Base-by-base conservation (phyloP, 2,113 vertebrate species). In the Corythornis vintsioides region DNA sequence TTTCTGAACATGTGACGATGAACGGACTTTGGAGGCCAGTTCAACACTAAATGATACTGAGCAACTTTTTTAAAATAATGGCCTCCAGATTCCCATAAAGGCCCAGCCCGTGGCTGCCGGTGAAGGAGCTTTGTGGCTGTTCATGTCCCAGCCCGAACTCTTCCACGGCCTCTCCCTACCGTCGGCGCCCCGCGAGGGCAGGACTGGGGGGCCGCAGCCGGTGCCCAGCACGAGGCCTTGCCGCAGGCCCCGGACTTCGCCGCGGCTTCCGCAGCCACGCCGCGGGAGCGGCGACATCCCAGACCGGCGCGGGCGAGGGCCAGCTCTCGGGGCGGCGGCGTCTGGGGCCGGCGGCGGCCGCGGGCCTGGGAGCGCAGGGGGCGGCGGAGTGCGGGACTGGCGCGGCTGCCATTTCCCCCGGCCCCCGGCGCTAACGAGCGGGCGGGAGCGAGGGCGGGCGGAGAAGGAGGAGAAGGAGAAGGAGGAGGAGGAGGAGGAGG, bases 341-440 rank as follows among this genome's bases (percentile, higher is more conserved):
- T 7, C 16, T 12, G 12, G 17, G 43, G 12, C 8, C 18, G 40
- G 48, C 53, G 3, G 55, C 6, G 65, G 7, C 15, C 18, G 61
- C 17, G 35, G 56, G 45, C 28, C 25, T 25, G 9, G 7, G 13
- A 66, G 45, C 40, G 28, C 53, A 6, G 11, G 42, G 7, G 57
- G 2, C 8, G 10, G 19, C 7, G 35, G 83, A 88, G 61, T 45
- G 7, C 88, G 60, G 69, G 93, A 91, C 95, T 90, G 64, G 57
- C 74, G 45, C 82, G 52, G 85, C 95, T 95, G 95, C 96, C 96
- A 93, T 95, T 94, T 96, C 96, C 83, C 89, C 95, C 94, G 88
- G 73, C 88, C 93, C 75, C 96, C 92, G 38, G 83, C 85, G 71
- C 90, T 67, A 74, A 47, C 53, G 45, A 85, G 93, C 64, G 52